These are phyloP conservation scores for Percopsis omiscomaycus DNA, from an alignment of 2,797 vertebrate species.

Conservation along the genomic window DNA sequence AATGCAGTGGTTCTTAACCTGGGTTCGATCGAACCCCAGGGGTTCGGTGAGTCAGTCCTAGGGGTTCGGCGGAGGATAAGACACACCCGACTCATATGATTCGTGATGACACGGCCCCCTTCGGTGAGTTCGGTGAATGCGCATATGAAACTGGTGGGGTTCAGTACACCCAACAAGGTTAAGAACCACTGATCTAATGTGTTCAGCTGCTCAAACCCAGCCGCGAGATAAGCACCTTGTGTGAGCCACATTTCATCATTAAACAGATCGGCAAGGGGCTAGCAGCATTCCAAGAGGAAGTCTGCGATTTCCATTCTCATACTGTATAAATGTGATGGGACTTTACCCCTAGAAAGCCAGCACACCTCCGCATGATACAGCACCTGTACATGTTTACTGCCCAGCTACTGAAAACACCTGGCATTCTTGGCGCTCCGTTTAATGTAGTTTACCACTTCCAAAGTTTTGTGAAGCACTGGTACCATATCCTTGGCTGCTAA, in stretches of 20 bases:
- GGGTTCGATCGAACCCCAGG: too few relatives aligned
- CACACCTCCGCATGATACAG: not conserved
- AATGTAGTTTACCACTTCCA: conserved; percentile 6
- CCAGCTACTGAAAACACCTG: not conserved
- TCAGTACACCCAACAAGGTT: too few relatives aligned
- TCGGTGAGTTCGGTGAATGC: too few relatives aligned
- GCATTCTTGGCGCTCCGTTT: not conserved
- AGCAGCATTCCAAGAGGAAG: not conserved
- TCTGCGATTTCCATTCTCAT: not conserved
- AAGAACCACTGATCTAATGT: too few relatives aligned
- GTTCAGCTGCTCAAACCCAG: not conserved
- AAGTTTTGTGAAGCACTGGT: not conserved
- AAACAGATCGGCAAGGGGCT: not conserved
- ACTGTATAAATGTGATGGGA: not conserved
- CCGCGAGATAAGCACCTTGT: not conserved
- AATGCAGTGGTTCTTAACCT: too few relatives aligned
- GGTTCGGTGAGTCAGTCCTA: too few relatives aligned
- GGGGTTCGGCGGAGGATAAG: too few relatives aligned
- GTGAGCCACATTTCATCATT: not conserved
- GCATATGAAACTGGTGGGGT: too few relatives aligned
- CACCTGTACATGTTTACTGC: not conserved
- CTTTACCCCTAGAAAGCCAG: not conserved
- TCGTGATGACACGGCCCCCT: too few relatives aligned
- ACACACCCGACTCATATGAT: too few relatives aligned
- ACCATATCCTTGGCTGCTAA: conserved; percentile 11